A percentile compares a stretch with the other conserved stretches of the same genome.
phyloP scores from a whole-genome alignment of 1,140 invertebrate genomes.

The Lutraria rhynchaena region DNA sequence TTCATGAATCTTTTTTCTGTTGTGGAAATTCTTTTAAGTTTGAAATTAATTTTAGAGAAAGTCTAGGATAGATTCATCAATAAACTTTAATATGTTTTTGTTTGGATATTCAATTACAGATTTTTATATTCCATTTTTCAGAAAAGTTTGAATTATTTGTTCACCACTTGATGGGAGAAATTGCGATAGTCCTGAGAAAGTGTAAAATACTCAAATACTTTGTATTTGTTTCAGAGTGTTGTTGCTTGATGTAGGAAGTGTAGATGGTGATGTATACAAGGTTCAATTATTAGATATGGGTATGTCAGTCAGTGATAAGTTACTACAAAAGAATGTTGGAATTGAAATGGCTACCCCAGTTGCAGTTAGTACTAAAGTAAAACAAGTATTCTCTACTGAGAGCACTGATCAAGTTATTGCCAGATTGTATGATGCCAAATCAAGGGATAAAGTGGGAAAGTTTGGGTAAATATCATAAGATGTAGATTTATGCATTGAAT shows the following conservation, averaged over 20 bases:
- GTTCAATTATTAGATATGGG: slow-evolving; percentile 70
- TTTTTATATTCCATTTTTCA: too few relatives aligned
- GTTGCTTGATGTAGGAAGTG: slow-evolving; percentile 59
- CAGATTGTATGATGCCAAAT: slow-evolving; percentile 41
- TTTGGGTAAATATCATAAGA: slow-evolving; percentile 33
- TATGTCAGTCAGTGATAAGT: slow-evolving; percentile 58
- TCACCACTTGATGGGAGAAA: too few relatives aligned
- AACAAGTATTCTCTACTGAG: slow-evolving; percentile 62
- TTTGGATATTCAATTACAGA: too few relatives aligned
- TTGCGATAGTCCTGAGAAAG: too few relatives aligned
- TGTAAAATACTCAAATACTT: too few relatives aligned
- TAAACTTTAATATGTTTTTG: too few relatives aligned
- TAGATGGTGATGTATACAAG: slow-evolving; percentile 48
- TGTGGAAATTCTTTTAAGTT: too few relatives aligned
- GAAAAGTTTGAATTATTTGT: too few relatives aligned
- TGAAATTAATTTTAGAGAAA: too few relatives aligned
- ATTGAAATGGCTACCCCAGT: slow-evolving; percentile 58
- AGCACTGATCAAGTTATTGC: slow-evolving; percentile 22
- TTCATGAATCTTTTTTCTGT: too few relatives aligned
- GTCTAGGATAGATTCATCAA: too few relatives aligned
- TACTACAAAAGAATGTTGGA: slow-evolving; percentile 61
- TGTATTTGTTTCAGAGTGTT: slow-evolving; percentile 49
- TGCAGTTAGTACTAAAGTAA: slow-evolving; percentile 58
- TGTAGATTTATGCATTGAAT: too few relatives aligned
- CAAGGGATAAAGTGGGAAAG: slow-evolving; percentile 13